These are phyloP conservation scores for Orius laevigatus DNA, from an alignment of 1,140 invertebrate species.

Conservation along the genomic window DNA sequence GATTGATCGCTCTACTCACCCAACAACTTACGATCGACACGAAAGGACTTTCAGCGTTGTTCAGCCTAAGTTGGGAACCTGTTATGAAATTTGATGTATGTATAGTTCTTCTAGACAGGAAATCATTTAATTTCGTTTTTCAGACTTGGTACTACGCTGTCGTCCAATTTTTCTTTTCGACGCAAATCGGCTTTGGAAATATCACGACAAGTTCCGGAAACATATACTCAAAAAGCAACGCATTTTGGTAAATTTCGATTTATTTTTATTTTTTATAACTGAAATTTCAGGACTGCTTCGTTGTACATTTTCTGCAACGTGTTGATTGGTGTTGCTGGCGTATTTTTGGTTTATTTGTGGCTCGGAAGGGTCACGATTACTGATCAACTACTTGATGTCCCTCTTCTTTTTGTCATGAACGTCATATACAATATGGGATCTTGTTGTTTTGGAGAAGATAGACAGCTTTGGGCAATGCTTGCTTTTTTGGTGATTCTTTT, in stretches of 20 bases:
- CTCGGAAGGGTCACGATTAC: conserved; percentile 18
- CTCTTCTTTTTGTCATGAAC: conserved; percentile 29
- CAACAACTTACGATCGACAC: conserved; percentile 19
- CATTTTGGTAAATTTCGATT: conserved; percentile 33
- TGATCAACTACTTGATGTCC: conserved; percentile 18
- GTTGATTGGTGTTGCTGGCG: conserved; percentile 27
- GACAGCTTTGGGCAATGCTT: conserved; percentile 27
- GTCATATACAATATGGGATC: conserved; percentile 28
- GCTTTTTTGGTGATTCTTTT: conserved; percentile 28
- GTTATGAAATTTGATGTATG: conserved; percentile 23
- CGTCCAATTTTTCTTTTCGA: conserved; percentile 36
- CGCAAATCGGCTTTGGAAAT: conserved; percentile 38
- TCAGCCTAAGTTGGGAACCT: conserved; percentile 21
- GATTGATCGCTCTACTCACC: conserved; percentile 19
- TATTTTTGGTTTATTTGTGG: conserved; percentile 28
- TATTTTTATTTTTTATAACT: conserved; percentile 4
- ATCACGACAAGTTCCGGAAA: conserved; percentile 37
- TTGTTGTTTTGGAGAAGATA: conserved; percentile 21
- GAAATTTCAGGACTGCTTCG: conserved; percentile 25
- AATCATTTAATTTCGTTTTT: conserved; percentile 17
- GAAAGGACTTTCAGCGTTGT: conserved; percentile 17
- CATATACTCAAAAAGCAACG: conserved; percentile 36
- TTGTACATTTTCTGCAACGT: conserved; percentile 30
- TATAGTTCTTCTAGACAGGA: not conserved
- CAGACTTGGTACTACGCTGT: conserved; percentile 39